Conservation (phyloP, 2,113 vertebrate genomes). For the Holacanthus passer region DNA sequence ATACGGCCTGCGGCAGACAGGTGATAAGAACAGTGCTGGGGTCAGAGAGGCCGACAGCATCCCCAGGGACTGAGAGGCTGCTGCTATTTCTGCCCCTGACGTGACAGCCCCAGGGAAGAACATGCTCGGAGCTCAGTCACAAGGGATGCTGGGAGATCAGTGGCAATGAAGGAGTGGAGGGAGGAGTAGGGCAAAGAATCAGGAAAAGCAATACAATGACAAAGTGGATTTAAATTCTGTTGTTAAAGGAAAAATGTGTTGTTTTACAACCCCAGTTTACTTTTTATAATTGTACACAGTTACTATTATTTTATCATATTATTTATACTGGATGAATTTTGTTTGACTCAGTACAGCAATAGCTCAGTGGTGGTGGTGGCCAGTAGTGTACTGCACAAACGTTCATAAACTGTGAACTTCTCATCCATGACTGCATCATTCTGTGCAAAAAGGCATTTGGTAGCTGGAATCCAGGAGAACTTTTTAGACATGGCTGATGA, state of each 20-base stretch:
- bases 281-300: background rate
- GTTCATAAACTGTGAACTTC: background rate
- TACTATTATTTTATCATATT: no score
- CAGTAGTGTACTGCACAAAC: no score
- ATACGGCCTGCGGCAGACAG: constrained; percentile 54
- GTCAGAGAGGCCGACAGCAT: constrained; percentile 68
- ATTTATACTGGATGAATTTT: no score
- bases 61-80: constrained; percentile 57
- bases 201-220: constrained; percentile 8
- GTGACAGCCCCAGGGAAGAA: constrained; percentile 54
- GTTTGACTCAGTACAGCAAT: no score
- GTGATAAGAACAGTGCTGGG: constrained; percentile 64
- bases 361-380: no score
- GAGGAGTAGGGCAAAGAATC: constrained; percentile 32
- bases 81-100: constrained; percentile 77
- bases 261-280: background rate
- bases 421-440: background rate
- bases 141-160: constrained; percentile 69
- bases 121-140: constrained; percentile 68
- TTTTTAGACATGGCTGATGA: background rate
- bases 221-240: constrained; percentile 7
- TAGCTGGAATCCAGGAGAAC: background rate
- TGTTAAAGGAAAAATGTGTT: background rate
- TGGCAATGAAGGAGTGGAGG: constrained; percentile 53
- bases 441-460: background rate